phyloP scores from a whole-genome alignment of 2,888 invertebrate genomes.

The Aromia moschata region DNA sequence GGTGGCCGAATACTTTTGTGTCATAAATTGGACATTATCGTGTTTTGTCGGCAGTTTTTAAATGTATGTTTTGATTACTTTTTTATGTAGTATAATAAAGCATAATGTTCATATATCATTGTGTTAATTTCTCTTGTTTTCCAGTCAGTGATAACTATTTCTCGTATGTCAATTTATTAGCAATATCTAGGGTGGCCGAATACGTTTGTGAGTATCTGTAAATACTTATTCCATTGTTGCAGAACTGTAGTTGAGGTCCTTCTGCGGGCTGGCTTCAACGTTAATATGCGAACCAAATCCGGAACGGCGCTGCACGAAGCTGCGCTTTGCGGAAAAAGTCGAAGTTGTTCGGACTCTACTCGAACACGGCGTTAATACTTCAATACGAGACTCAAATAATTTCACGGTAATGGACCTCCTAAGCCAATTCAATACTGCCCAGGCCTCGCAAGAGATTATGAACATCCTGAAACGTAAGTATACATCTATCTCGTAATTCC shows the following conservation, averaged over 20 bases:
- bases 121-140: no score
- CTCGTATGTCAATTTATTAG: no score
- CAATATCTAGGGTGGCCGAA: no score
- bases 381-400: conserved; percentile 79
- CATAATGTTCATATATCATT: no score
- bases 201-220: no score
- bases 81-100: no score
- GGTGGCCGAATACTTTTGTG: no score
- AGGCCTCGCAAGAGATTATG: conserved; percentile 87
- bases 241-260: conserved; percentile 85
- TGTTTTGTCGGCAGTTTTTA: no score
- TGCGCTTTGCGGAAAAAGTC: conserved; percentile 88
- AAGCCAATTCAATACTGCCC: conserved; percentile 83
- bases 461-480: conserved; percentile 83
- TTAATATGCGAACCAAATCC: conserved; percentile 84
- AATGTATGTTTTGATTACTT: no score
- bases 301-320: conserved; percentile 96
- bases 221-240: conserved; percentile 40
- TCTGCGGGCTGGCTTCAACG: conserved; percentile 85
- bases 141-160: no score
- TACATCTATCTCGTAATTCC: no score
- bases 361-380: conserved; percentile 82
- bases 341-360: conserved; percentile 85
- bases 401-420: conserved; percentile 89
- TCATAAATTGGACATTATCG: no score